Percentiles rank a stretch among this genome's conserved stretches.
Conservation (phyloP, 2,888 invertebrate genomes). For the Yponomeuta malinellus region DNA sequence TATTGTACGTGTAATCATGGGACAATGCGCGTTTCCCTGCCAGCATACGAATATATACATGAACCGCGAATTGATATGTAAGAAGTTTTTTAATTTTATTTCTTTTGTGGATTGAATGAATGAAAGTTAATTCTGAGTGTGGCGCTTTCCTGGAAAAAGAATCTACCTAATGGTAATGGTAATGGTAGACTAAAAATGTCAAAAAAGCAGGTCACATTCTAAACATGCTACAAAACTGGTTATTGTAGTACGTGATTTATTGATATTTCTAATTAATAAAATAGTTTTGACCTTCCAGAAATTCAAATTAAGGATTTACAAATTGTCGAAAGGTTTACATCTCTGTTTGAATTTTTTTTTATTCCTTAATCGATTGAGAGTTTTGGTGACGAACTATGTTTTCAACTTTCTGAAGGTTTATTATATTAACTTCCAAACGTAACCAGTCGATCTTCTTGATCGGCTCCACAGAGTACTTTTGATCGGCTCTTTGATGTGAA, state of each 20-base stretch:
- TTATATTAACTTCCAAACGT: background rate
- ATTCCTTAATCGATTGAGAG: background rate
- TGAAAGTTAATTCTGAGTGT: conserved; percentile 14
- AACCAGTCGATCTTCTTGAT: background rate
- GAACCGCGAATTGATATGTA: too few species aligned
- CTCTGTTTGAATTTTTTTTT: too few species aligned
- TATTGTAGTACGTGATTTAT: too few species aligned
- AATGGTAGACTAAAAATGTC: background rate
- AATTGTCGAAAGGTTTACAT: too few species aligned
- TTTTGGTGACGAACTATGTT: background rate
- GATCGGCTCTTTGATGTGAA: too few species aligned
- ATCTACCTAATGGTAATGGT: background rate
- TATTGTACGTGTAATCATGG: too few species aligned
- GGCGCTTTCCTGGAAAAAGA: background rate
- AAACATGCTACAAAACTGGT: background rate
- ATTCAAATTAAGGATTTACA: too few species aligned
- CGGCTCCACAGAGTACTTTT: too few species aligned
- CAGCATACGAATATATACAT: too few species aligned
- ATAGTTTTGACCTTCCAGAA: too few species aligned
- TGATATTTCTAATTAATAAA: too few species aligned
- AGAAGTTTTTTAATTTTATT: background rate
- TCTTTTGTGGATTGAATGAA: conserved; percentile 6
- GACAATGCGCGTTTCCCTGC: too few species aligned
- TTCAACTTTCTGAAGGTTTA: background rate
- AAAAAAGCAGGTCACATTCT: background rate